Evolutionary conservation across 2,888 invertebrate genomes (phyloP).

Genomic region (Morpho helenor): DNA sequence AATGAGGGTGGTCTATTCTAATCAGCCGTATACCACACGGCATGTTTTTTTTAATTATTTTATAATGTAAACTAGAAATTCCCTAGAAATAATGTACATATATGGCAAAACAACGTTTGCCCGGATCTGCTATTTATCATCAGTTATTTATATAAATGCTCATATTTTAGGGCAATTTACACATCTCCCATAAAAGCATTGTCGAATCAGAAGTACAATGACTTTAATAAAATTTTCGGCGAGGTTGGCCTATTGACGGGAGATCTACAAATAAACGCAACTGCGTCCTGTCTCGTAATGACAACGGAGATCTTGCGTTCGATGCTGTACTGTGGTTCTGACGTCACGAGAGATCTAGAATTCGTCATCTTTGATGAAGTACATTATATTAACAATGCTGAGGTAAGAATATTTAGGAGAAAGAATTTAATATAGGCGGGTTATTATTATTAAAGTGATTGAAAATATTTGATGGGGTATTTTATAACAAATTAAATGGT

Average conservation of each 20-base stretch:
- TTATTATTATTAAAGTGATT: no score
- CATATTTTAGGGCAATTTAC: conserved; percentile 87
- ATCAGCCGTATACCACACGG: no score
- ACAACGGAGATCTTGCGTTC: conserved; percentile 98
- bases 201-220: conserved; percentile 99
- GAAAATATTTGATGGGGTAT: no score
- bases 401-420: conserved; percentile 70
- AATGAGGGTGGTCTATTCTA: no score
- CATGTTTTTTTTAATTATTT: no score
- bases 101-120: no score
- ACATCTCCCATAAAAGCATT: conserved; percentile 99
- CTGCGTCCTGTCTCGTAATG: conserved; percentile 98
- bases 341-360: conserved; percentile 96
- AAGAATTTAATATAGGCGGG: no score
- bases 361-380: conserved; percentile 99
- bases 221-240: conserved; percentile 95
- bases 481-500: no score
- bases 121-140: no score
- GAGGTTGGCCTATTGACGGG: conserved; percentile 97
- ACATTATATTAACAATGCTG: conserved; percentile 98
- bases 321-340: conserved; percentile 97
- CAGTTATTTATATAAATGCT: not conserved
- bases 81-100: no score
- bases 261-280: conserved; percentile 96
- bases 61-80: no score